These are phyloP conservation scores for Buceros bicornis DNA, from an alignment of 2,797 vertebrate genomes.

Conservation along the genomic window DNA sequence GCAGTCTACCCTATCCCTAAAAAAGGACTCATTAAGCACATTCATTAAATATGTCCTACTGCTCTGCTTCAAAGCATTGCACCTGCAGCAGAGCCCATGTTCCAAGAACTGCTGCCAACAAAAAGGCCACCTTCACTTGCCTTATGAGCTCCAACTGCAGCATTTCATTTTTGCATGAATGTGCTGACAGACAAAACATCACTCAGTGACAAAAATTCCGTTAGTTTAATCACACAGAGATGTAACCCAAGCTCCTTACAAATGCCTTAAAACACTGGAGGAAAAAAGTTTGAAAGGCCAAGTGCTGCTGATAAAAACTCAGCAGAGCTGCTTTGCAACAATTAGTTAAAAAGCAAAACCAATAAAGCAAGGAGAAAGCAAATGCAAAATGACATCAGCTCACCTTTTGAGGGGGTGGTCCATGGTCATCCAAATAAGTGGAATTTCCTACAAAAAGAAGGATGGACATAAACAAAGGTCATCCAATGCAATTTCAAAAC, in stretches of 20 bases:
- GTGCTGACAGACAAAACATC: not conserved
- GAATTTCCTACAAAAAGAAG: constrained; percentile 88
- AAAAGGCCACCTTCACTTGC: not conserved
- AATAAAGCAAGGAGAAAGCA: not conserved
- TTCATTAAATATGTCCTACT: not conserved
- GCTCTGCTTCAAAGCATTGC: not conserved
- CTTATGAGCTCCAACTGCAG: not conserved
- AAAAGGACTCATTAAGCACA: not conserved
- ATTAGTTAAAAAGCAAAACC: not conserved
- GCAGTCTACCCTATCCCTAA: not conserved
- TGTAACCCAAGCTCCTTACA: not conserved
- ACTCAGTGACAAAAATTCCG: not conserved
- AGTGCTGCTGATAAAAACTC: not conserved
- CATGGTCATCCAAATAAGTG: constrained; percentile 93
- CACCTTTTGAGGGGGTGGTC: constrained; percentile 88
- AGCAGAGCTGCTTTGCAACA: not conserved
- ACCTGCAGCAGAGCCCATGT: not conserved
- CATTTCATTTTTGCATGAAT: not conserved
- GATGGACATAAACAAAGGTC: constrained; percentile 18
- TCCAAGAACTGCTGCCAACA: not conserved
- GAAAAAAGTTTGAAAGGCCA: fast-evolving
- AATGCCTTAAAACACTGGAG: not conserved
- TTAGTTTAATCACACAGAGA: not conserved
- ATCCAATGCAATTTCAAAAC: not conserved
- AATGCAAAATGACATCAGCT: constrained; percentile 28